Conservation (phyloP, 2,888 invertebrate species). For the Pollenia angustigena region DNA sequence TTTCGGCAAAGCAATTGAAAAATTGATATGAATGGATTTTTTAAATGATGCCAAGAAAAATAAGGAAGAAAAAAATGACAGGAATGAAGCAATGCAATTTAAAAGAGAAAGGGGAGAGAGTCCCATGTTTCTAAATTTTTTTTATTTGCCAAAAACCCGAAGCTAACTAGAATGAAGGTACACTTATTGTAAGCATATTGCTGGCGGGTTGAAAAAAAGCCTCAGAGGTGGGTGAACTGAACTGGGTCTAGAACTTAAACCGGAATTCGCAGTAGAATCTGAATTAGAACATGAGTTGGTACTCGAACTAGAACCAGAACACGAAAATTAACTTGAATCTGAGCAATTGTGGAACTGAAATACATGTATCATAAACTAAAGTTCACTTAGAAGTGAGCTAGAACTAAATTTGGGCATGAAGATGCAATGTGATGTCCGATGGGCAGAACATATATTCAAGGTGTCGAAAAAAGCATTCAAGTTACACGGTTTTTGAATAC, state of each 20-base stretch:
- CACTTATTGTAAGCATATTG: conserved; percentile 49
- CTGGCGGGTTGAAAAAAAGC: neutral
- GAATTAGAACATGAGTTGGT: no score
- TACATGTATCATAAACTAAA: no score
- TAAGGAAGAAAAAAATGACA: neutral
- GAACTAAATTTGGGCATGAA: no score
- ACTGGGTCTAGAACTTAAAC: no score
- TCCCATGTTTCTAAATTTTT: neutral
- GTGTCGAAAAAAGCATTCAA: no score
- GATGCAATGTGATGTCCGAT: no score
- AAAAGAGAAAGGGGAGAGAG: neutral
- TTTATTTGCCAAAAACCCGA: conserved; percentile 22
- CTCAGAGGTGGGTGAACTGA: conserved; percentile 1
- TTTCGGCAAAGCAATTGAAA: conserved; percentile 75
- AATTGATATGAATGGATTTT: conserved; percentile 77
- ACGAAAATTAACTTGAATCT: no score
- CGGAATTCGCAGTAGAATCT: neutral
- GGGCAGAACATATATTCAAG: no score
- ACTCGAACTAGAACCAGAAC: no score
- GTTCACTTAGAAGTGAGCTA: no score
- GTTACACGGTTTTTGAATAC: no score
- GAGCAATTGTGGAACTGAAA: no score
- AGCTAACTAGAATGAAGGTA: conserved; percentile 40
- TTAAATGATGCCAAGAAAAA: conserved; percentile 73
- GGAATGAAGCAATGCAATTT: neutral